phyloP scores from a whole-genome alignment of 2,888 invertebrate species.

The Colletes collaris region DNA sequence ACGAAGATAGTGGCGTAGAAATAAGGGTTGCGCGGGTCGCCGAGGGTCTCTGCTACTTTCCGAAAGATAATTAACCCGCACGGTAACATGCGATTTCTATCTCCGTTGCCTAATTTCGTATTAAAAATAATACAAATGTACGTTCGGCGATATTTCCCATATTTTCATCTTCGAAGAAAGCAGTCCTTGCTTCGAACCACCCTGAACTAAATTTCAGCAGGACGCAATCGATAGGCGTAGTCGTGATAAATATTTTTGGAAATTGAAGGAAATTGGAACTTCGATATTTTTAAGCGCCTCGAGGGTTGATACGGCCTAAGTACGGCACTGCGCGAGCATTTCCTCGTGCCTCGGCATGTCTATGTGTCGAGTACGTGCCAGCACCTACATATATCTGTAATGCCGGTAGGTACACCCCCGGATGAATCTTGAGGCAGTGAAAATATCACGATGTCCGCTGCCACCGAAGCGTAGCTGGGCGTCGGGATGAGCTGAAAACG shows the following conservation, averaged over 20 bases:
- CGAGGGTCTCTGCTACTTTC: conserved; percentile 46
- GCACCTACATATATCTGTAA: conserved; percentile 70
- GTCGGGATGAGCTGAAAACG: conserved; percentile 67
- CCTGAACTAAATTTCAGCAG: no score
- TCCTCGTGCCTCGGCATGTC: conserved; percentile 51
- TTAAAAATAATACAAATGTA: conserved; percentile 10
- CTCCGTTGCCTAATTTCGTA: not conserved
- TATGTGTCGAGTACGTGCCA: conserved; percentile 61
- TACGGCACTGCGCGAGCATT: conserved; percentile 64
- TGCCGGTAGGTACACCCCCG: conserved; percentile 64
- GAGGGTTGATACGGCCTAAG: not conserved
- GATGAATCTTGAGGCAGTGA: conserved; percentile 76
- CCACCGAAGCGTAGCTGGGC: conserved; percentile 61
- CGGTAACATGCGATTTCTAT: conserved; percentile 48
- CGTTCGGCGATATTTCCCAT: no score
- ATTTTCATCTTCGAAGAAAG: no score
- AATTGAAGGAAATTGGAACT: no score
- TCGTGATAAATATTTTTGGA: no score
- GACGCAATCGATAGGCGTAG: no score
- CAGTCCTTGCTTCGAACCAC: no score
- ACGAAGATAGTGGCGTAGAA: conserved; percentile 68
- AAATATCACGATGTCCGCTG: conserved; percentile 75
- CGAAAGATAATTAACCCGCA: conserved; percentile 61
- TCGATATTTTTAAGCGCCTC: not conserved
- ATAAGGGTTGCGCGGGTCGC: conserved; percentile 61